These are phyloP conservation scores for Drymonia ruficornis DNA, from an alignment of 2,888 invertebrate genomes.

Conservation along the genomic window DNA sequence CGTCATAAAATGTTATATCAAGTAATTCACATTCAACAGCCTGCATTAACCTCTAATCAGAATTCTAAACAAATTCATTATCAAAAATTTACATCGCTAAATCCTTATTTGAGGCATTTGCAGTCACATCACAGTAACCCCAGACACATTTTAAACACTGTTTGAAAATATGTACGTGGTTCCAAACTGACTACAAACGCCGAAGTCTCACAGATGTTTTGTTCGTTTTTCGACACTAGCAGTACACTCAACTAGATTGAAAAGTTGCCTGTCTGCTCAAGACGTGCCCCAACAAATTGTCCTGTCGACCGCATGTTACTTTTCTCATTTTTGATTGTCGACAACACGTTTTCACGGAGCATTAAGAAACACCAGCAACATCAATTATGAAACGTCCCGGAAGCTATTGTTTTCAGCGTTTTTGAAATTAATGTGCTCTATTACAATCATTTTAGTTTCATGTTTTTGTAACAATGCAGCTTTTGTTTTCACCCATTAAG, in stretches of 20 bases:
- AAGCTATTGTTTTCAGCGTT: not conserved
- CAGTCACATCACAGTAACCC: not conserved
- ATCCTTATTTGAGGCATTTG: conserved; percentile 1
- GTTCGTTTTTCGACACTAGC: conserved; percentile 7
- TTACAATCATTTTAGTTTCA: conserved; percentile 4
- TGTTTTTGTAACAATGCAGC: conserved; percentile 7
- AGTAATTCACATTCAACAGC: conserved; percentile 22
- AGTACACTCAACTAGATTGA: conserved; percentile 35
- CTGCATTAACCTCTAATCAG: conserved; percentile 16
- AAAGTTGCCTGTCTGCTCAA: conserved; percentile 32
- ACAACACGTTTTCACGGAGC: conserved; percentile 11
- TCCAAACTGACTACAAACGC: not conserved
- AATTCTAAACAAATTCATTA: conserved; percentile 17
- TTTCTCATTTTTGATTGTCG: conserved; percentile 20
- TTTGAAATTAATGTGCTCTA: not conserved
- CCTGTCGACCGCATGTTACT: conserved; percentile 15
- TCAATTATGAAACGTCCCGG: conserved; percentile 3
- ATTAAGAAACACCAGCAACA: conserved; percentile 11
- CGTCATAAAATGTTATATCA: conserved; percentile 16
- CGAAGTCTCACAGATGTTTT: not conserved
- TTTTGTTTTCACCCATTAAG: conserved; percentile 5
- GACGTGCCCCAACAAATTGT: conserved; percentile 40
- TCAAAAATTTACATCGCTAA: conserved; percentile 1
- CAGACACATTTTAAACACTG: conserved; percentile 3
- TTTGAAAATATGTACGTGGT: not conserved